Evolutionary conservation across 2,888 invertebrate genomes (phyloP).

Genomic region (Latrodectus elegans): DNA sequence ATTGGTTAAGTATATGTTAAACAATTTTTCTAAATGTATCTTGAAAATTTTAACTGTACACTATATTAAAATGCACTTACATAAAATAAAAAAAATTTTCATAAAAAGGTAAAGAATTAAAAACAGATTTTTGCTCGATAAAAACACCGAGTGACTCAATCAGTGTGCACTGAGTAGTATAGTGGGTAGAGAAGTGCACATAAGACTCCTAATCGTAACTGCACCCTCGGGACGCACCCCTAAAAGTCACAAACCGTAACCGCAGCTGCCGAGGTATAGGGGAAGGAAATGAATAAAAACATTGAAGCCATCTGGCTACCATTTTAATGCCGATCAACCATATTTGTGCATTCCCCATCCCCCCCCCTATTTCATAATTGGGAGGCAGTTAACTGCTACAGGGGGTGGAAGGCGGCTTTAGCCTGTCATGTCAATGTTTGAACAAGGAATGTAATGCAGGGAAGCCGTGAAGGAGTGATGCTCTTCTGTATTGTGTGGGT

Average conservation of each 20-base stretch:
- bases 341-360: conserved; percentile 28
- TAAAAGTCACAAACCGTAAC: conserved; percentile 63
- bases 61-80: too few relatives aligned
- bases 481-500: neutral
- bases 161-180: neutral
- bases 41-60: too few relatives aligned
- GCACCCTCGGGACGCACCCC: conserved; percentile 52
- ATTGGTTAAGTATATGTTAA: too few relatives aligned
- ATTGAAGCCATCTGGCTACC: conserved; percentile 62
- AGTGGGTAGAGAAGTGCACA: conserved; percentile 7
- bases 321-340: conserved; percentile 41
- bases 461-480: too few relatives aligned
- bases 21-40: too few relatives aligned
- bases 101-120: too few relatives aligned
- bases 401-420: conserved; percentile 7
- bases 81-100: too few relatives aligned
- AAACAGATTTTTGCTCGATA: neutral
- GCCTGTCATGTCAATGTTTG: conserved; percentile 56
- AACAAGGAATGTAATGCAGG: conserved; percentile 9
- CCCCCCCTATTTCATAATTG: conserved; percentile 32
- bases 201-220: conserved; percentile 51
- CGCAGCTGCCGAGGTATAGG: conserved; percentile 39
- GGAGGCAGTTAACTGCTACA: neutral
- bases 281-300: conserved; percentile 20
- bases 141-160: conserved; percentile 30